phyloP scores from a whole-genome alignment of 2,113 vertebrate species.

The Callionymus lyra region DNA sequence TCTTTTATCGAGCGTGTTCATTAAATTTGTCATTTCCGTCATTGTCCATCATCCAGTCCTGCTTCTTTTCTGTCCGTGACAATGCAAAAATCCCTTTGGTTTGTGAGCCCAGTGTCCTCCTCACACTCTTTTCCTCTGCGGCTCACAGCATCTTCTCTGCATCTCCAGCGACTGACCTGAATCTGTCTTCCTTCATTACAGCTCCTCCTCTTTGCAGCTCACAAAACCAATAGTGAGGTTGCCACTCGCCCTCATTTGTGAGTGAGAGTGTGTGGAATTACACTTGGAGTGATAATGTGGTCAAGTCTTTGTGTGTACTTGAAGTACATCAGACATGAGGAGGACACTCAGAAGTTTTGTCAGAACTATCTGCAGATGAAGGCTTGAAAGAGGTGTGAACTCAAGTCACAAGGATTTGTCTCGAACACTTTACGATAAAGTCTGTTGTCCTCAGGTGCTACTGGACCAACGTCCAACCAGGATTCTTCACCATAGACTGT shows the following conservation, averaged over 20 bases:
- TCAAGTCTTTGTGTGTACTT: conserved; percentile 7
- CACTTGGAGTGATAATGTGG: conserved; percentile 26
- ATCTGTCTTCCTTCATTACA: conserved; percentile 58
- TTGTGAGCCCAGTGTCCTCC: conserved; percentile 2
- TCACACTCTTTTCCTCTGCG: conserved; percentile 22
- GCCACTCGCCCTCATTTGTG: conserved; percentile 27
- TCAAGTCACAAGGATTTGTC: too few species aligned
- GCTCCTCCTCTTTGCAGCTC: conserved; percentile 29
- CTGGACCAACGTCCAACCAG: too few species aligned
- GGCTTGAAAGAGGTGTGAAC: too few species aligned
- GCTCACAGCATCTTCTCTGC: conserved; percentile 25
- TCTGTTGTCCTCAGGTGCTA: too few species aligned
- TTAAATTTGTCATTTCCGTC: background rate
- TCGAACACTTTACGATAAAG: too few species aligned
- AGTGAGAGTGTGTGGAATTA: conserved; percentile 31
- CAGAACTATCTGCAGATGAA: too few species aligned
- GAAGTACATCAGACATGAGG: conserved; percentile 6
- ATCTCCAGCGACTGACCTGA: conserved; percentile 54
- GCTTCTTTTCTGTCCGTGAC: conserved; percentile 10
- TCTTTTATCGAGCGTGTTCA: background rate
- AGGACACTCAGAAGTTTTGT: too few species aligned
- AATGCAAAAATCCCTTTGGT: conserved; percentile 10
- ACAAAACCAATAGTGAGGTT: conserved; percentile 30
- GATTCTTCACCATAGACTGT: too few species aligned
- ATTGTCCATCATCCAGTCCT: conserved; percentile 1